Percentiles rank a stretch among this genome's conserved stretches.
Conservation (phyloP, 2,113 vertebrate genomes). For the Gyps fulvus region DNA sequence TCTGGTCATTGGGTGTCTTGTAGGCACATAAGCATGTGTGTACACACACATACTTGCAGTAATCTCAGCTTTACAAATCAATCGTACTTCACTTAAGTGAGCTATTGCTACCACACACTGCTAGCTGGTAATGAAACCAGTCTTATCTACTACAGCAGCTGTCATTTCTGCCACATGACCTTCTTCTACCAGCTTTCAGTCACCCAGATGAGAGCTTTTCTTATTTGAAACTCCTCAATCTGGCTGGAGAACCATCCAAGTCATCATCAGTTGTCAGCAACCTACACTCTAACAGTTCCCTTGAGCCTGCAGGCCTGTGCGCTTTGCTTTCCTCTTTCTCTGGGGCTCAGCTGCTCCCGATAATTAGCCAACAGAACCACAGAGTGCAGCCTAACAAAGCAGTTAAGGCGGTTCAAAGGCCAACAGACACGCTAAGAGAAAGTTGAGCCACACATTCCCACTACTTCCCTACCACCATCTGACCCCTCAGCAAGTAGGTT, state of each 20-base stretch:
- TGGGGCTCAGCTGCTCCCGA: not conserved
- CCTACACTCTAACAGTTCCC: not conserved
- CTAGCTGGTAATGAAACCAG: not conserved
- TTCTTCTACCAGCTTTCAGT: not conserved
- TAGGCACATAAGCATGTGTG: not conserved
- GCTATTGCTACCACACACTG: not conserved
- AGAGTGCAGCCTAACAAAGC: not conserved
- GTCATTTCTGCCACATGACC: not conserved
- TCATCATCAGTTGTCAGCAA: not conserved
- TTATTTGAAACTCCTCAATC: not conserved
- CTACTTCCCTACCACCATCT: not conserved
- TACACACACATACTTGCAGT: not conserved
- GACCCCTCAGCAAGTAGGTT: slow-evolving; percentile 10
- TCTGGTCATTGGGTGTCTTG: not conserved
- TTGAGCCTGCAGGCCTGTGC: not conserved
- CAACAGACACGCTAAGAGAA: not conserved
- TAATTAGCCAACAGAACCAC: slow-evolving; percentile 11
- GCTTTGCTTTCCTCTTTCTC: not conserved
- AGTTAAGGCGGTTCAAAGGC: not conserved
- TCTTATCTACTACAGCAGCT: not conserved
- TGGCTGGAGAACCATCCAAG: not conserved
- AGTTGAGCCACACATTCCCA: not conserved
- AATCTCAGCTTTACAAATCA: not conserved
- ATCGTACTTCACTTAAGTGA: not conserved
- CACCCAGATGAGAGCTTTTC: not conserved